Evolutionary conservation across 2,113 vertebrate genomes (phyloP).

Genomic region (Myotis davidii): DNA sequence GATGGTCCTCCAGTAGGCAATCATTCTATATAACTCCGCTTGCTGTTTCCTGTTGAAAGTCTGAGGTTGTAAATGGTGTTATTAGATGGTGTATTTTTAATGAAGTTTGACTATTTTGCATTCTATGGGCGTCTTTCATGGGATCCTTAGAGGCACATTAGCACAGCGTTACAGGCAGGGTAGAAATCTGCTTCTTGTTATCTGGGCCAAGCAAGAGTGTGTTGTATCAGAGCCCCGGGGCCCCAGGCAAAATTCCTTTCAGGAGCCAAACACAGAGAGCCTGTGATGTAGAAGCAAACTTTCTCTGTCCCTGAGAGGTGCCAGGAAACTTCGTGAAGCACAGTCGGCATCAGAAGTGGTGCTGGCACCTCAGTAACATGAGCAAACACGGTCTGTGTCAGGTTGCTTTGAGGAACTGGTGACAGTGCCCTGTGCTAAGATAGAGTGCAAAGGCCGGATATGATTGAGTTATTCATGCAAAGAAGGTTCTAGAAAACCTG

Average conservation of each 20-base stretch:
- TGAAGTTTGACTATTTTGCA: slow-evolving; percentile 18
- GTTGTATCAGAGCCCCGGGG: background rate
- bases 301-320: background rate
- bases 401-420: background rate
- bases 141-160: background rate
- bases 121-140: background rate
- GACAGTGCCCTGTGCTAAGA: background rate
- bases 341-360: background rate
- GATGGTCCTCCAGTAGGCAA: background rate
- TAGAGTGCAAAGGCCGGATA: no score
- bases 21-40: background rate
- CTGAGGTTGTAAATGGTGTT: slow-evolving; percentile 52
- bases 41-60: slow-evolving; percentile 57
- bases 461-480: background rate
- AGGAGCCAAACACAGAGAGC: background rate
- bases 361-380: background rate
- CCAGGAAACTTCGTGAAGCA: background rate
- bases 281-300: background rate
- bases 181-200: slow-evolving; percentile 52
- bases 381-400: background rate
- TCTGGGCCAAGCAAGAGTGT: background rate
- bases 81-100: slow-evolving; percentile 67
- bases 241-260: background rate
- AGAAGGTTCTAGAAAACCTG: background rate
- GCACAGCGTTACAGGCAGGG: background rate